Evolutionary conservation across 2,113 vertebrate genomes (phyloP), one percentile per base, ranked within the genome.

Genomic region (Neodon shergylaensis): DNA sequence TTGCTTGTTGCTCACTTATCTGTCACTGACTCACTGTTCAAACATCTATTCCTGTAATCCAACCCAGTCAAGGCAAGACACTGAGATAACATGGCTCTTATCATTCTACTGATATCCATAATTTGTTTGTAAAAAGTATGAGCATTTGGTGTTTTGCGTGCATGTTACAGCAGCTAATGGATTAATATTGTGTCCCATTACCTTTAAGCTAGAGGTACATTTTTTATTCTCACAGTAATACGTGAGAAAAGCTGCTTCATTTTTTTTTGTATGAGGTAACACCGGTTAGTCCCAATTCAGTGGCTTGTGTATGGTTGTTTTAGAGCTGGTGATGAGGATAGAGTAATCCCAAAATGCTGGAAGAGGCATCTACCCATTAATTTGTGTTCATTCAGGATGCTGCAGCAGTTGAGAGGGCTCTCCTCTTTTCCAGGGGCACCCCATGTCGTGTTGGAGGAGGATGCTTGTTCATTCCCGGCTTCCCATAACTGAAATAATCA

Each of bases 211-310:
- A 70, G 12, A 36, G 49, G 4, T 68, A 68, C 19, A 33, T 90
- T 95, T 72, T 49, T 66, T 88, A 39, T 3, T 66, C 1, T 72
- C 31, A 49, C 3, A 36, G 81, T 86, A 90, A 36, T 72, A 92
- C 79, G 88, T 93, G 19, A 85, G 72, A 72, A 88, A 88, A 76
- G 22, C 68, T 47, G 17, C 5, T 73, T 91, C n/a, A 54, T 94
- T 94, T 49, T 13, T 83, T 89, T 95, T 49, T 47, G n/a, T 21
- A 10, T 76, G 72, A 42, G 31, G 8, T 77, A 81, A 90, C 31
- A 54, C 3, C 31, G 81, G 79, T 68, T 87, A 21, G 68, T 92
- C 28, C 12, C 14, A 47, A 77, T 31, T 73, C 19, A 26, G 66
- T 76, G 22, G 52, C 7, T 95, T 83, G 5, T 61, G 5, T 66